Evolutionary conservation across 2,888 invertebrate genomes (phyloP).

Genomic region (Hypena proboscidalis): DNA sequence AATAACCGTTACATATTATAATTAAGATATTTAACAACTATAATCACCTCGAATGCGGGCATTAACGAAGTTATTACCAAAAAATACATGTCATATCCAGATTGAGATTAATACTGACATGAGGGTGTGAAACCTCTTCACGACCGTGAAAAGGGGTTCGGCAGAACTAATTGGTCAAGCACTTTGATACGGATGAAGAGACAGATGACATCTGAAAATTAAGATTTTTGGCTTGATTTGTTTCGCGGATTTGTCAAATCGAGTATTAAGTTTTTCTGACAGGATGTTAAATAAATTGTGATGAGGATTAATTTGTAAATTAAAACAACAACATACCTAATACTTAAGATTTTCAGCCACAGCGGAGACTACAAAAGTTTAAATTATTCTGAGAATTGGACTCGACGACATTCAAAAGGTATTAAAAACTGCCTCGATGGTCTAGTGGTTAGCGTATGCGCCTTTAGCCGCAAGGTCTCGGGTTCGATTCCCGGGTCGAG

Average conservation of each 20-base stretch:
- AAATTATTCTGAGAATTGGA: too few species aligned
- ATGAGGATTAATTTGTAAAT: too few species aligned
- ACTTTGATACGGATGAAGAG: slow-evolving; percentile 23
- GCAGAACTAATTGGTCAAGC: slow-evolving; percentile 35
- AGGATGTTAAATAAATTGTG: neutral
- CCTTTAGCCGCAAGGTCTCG: too few species aligned
- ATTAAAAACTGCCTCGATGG: too few species aligned
- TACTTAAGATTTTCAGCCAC: too few species aligned
- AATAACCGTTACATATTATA: slow-evolving; percentile 12
- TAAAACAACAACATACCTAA: neutral
- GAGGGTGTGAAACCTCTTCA: slow-evolving; percentile 38
- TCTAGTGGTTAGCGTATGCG: too few species aligned
- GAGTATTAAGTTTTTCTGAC: too few species aligned
- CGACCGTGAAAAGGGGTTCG: slow-evolving; percentile 25
- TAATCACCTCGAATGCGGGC: slow-evolving; percentile 27
- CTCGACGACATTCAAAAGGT: too few species aligned
- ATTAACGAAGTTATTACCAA: slow-evolving; percentile 12
- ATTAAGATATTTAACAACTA: slow-evolving; percentile 9
- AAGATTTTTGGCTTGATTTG: slow-evolving; percentile 14
- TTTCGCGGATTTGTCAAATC: slow-evolving; percentile 10
- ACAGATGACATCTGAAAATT: slow-evolving; percentile 20
- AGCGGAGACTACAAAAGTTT: too few species aligned
- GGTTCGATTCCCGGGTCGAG: too few species aligned
- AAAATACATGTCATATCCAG: slow-evolving; percentile 24
- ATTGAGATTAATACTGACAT: slow-evolving; percentile 39